These are phyloP conservation scores for Sorex fumeus DNA, from an alignment of 2,113 vertebrate genomes.

Conservation along the genomic window DNA sequence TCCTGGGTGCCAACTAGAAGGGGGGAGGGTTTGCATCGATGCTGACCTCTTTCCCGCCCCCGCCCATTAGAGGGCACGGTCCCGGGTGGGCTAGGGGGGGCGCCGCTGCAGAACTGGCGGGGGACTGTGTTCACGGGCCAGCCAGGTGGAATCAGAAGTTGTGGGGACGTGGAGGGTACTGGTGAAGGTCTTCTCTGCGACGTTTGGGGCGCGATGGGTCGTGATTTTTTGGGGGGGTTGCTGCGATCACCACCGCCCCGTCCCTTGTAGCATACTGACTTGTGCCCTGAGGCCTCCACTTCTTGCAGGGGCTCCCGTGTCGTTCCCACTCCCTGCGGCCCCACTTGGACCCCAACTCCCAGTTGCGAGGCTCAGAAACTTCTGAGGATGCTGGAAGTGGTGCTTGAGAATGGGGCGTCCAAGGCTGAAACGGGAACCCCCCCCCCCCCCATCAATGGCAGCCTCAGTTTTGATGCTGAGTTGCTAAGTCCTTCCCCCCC, in stretches of 20 bases:
- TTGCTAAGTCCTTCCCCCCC: too few relatives aligned
- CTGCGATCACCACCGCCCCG: not conserved
- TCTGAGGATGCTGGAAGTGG: not conserved
- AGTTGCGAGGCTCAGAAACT: constrained; percentile 22
- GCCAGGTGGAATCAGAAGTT: too few relatives aligned
- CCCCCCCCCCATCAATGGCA: too few relatives aligned
- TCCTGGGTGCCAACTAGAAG: constrained; percentile 29
- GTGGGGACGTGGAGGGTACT: not conserved
- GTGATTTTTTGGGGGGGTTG: not conserved
- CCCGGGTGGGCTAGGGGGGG: too few relatives aligned
- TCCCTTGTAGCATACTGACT: constrained; percentile 11
- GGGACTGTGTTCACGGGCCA: too few relatives aligned
- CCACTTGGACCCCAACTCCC: not conserved
- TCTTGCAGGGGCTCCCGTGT: too few relatives aligned
- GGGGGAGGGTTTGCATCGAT: constrained; percentile 38
- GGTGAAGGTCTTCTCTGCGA: not conserved
- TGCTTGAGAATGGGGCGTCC: not conserved
- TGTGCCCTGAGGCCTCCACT: not conserved
- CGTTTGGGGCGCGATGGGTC: not conserved
- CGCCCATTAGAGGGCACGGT: too few relatives aligned
- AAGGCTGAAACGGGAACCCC: too few relatives aligned
- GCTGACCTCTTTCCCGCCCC: too few relatives aligned
- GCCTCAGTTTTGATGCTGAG: too few relatives aligned
- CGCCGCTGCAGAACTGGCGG: too few relatives aligned
- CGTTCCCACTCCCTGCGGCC: too few relatives aligned